Evolutionary conservation across 2,113 vertebrate genomes (phyloP), one percentile per base, ranked within the genome.

Genomic region (Elephas maximus): DNA sequence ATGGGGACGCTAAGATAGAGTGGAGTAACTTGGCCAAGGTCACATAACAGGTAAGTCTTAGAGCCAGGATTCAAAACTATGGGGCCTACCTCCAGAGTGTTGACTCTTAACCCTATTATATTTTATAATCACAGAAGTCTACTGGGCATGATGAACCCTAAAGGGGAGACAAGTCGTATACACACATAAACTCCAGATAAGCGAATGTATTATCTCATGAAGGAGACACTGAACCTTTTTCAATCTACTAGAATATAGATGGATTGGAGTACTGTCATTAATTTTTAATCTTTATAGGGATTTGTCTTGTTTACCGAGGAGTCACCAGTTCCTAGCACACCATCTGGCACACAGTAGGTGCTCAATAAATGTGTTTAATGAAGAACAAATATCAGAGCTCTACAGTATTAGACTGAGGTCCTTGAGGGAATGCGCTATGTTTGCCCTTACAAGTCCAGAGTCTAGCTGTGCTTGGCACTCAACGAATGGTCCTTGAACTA

Each of bases 231-330:
- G 41, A 89, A 81, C 79, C 37, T 30, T 77, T 71, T 97, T 89
- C 83, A 87, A 4, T 74, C 83, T 96, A 80, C 26, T 37, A 74
- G 26, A 79, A 93, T 78, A 79, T 45, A 53, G 37, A 79, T 9
- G 63, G 51, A 71, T 90, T 9, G 63, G 51, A 71, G 90, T 69
- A 83, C 73, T 77, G 94, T 63, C 60, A 91, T 41, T 90, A 96
- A 88, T 69, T 95, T 97, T 96, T 78, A 91, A 88, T 53, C 41
- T 97, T 93, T 33, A 91, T 92, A 96, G 88, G 65, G 65, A 88
- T 65, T 83, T 85, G 7, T 88, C 48, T 97, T 96, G 53, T 90
- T 97, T 95, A 88, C 91, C 91, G 67, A 93, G 90, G 67, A 97
- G 65, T 76, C 41, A 77, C 57, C 53, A 84, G 37, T 67, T 88